Base-by-base conservation (phyloP, 2,113 vertebrate genomes). In the Seriola rivoliana region DNA sequence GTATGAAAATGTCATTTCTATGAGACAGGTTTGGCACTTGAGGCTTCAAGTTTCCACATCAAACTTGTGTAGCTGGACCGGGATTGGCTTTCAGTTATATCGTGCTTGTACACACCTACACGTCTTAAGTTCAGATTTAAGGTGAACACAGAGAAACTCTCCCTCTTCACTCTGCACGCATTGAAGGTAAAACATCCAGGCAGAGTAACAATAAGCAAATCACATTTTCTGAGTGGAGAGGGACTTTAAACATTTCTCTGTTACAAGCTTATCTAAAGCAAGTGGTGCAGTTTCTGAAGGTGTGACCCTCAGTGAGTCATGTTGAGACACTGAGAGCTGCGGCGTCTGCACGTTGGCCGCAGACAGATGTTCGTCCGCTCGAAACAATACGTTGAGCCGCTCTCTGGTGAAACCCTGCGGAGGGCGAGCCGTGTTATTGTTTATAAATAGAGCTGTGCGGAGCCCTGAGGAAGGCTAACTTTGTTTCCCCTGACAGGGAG, bases 401-500 rank as follows among this genome's bases (percentile, higher is more conserved):
- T 91, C 71, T 85, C 84, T 82, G 71, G 42, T 40, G 87, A 81
- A 71, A 83, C 80, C 80, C 85, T 71, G 85, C 69, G 67, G 88
- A 92, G 92, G 90, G 76, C 72, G 84, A 86, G 80, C 79, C 89
- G 85, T 93, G 95, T 95, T 94, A 91, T 94, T 94, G 92, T 91
- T 93, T 93, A 88, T 91, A 93, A 91, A 92, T 93, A 92, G 90
- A 91, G 91, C 72, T 78, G 82, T 71, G 83, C 78, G 75, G 81
- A 74, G 85, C 86, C 21, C 82, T 46, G 90, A 93, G 94, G 92
- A 95, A 93, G 90, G 89, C 85, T 68, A 85, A 90, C 94, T 95
- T 94, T 95, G 93, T 94, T 91, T 93, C 90, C 81, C 80, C 85
- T 90, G 90, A 94, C 91, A 91, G 92, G 81, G 86, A 95, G 91